A percentile compares a stretch with the other conserved stretches of the same genome.
Conservation (phyloP, 2,888 invertebrate species). For the Eutolmus rufibarbis region DNA sequence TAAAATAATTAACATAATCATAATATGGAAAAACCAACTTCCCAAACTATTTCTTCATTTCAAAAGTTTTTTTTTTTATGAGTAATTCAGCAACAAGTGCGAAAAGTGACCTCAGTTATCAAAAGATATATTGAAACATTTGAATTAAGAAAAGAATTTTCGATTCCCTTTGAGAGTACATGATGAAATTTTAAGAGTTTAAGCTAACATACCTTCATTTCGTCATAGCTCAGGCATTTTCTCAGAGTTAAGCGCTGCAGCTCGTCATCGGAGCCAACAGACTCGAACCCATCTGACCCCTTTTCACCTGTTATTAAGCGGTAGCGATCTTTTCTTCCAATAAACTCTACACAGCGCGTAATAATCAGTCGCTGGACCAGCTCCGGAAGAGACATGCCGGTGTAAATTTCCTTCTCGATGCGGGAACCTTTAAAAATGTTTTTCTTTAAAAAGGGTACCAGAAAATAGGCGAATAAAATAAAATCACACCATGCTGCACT, state of each 20-base stretch:
- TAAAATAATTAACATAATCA: too few species aligned
- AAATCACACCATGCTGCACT: conserved; percentile 54
- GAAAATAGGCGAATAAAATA: background rate
- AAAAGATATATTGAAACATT: background rate
- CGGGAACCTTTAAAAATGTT: conserved; percentile 52
- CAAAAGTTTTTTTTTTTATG: too few species aligned
- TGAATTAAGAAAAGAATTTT: background rate
- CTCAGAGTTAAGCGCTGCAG: conserved; percentile 62
- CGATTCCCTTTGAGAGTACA: background rate
- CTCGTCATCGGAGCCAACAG: conserved; percentile 64
- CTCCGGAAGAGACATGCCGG: conserved; percentile 61
- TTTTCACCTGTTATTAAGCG: conserved; percentile 60
- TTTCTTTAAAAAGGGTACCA: background rate
- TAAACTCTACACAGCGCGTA: conserved; percentile 66
- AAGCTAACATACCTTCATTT: conserved; percentile 63
- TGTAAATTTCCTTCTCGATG: conserved; percentile 60
- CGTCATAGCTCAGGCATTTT: conserved; percentile 68
- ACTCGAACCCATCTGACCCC: conserved; percentile 66
- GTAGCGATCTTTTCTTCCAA: conserved; percentile 62
- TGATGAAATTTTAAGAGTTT: background rate
- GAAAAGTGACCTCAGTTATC: too few species aligned
- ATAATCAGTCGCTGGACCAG: conserved; percentile 66
- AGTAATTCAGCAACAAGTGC: too few species aligned
- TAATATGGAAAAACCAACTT: too few species aligned
- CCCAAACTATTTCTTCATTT: background rate